Evolutionary conservation across 2,888 invertebrate species (phyloP).

Genomic region (Malthinus seriepunctatus): DNA sequence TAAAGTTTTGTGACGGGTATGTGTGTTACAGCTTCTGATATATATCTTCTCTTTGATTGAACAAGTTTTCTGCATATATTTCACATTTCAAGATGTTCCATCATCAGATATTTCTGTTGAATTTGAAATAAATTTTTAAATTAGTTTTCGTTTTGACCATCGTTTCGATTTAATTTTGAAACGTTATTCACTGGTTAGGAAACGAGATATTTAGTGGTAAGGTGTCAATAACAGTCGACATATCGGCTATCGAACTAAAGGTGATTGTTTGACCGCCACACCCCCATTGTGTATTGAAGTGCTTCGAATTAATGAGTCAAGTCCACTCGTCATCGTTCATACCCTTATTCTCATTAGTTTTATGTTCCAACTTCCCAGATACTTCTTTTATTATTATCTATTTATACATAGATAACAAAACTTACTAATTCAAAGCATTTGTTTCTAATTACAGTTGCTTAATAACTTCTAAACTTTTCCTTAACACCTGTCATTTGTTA

Average conservation of each 20-base stretch:
- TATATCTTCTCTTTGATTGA: conserved; percentile 33
- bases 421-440: too few species aligned
- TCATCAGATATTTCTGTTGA: conserved; percentile 13
- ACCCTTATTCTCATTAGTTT: conserved; percentile 17
- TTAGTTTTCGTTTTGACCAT: conserved; percentile 6
- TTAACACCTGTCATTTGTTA: too few species aligned
- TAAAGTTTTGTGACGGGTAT: conserved; percentile 31
- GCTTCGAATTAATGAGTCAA: conserved; percentile 45
- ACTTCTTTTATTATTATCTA: not conserved
- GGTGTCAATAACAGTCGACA: conserved; percentile 43
- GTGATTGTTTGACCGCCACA: conserved; percentile 45
- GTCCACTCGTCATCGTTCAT: conserved; percentile 34
- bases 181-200: conserved; percentile 14
- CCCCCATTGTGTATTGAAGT: conserved; percentile 37
- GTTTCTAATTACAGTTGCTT: too few species aligned
- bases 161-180: conserved; percentile 28
- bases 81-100: conserved; percentile 19
- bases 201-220: conserved; percentile 33
- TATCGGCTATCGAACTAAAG: conserved; percentile 42
- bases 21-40: conserved; percentile 26
- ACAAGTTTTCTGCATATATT: conserved; percentile 30
- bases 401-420: too few species aligned
- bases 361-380: not conserved
- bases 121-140: conserved; percentile 21
- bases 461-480: too few species aligned